Percentiles rank a stretch among this genome's conserved stretches.
These are phyloP conservation scores for Scleropages formosus DNA, from an alignment of 2,797 vertebrate genomes.

Conservation along the genomic window DNA sequence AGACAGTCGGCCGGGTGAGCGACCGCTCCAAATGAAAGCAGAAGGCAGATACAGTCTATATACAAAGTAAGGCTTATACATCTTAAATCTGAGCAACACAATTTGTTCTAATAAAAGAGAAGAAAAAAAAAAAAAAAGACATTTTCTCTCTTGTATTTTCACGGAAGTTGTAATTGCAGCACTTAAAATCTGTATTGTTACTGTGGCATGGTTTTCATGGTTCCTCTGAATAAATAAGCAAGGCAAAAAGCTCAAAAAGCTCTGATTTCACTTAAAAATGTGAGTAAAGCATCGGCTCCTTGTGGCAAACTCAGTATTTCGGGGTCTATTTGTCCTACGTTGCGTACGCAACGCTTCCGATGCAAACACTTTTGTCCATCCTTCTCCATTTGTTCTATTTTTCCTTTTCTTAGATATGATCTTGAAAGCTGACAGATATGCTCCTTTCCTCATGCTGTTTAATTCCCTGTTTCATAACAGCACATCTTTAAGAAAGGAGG, in stretches of 20 bases:
- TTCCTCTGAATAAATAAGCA: constrained; percentile 71
- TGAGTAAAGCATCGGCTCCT: constrained; percentile 45
- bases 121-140: constrained; percentile 33
- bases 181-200: constrained; percentile 72
- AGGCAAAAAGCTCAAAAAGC: constrained; percentile 75
- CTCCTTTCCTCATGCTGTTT: constrained; percentile 72
- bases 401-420: constrained; percentile 63
- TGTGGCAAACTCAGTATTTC: constrained; percentile 23
- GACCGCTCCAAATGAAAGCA: constrained; percentile 62
- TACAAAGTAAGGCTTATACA: constrained; percentile 98
- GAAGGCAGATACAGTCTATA: constrained; percentile 84
- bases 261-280: constrained; percentile 62
- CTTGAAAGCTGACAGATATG: constrained; percentile 66
- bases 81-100: constrained; percentile 86
- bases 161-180: constrained; percentile 74
- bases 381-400: constrained; percentile 40
- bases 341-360: constrained; percentile 50
- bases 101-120: constrained; percentile 53
- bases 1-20: constrained; percentile 56
- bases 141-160: constrained; percentile 40
- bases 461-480: constrained; percentile 64
- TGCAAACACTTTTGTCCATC: constrained; percentile 47
- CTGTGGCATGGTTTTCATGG: constrained; percentile 62
- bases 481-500: constrained; percentile 76
- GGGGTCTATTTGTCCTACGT: constrained; percentile 48